Percentiles rank a stretch among this genome's conserved stretches.
Conservation (phyloP, 2,888 invertebrate genomes). For the Campoplex nolae region DNA sequence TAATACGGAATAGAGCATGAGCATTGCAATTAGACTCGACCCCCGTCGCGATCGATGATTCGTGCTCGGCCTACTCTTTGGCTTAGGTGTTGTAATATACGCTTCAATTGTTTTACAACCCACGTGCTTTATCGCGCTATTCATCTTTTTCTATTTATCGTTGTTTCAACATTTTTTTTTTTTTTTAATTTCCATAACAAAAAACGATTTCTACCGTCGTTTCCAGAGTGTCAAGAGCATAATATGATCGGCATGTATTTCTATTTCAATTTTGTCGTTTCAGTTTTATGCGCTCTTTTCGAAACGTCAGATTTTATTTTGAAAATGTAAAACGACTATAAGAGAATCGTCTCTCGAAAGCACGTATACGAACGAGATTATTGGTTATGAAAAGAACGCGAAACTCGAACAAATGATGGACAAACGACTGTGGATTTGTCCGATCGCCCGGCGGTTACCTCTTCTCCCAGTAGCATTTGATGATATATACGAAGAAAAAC, state of each 20-base stretch:
- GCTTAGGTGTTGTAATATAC: conserved; percentile 39
- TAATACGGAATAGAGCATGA: conserved; percentile 24
- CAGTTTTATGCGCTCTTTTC: no score
- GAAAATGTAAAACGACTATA: no score
- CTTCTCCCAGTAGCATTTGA: not conserved
- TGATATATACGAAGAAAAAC: conserved; percentile 48
- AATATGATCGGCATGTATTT: no score
- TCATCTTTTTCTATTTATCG: conserved; percentile 28
- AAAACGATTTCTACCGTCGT: no score
- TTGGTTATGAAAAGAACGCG: not conserved
- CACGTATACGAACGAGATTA: conserved; percentile 16
- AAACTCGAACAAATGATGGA: not conserved
- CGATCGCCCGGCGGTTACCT: not conserved
- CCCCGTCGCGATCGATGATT: conserved; percentile 57
- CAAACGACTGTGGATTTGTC: not conserved
- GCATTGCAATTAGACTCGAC: conserved; percentile 43
- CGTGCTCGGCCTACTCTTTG: conserved; percentile 31
- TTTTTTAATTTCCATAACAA: no score
- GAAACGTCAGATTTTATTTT: no score
- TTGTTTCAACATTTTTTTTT: not conserved
- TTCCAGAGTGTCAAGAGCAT: no score
- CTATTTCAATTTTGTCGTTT: no score
- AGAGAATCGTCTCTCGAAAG: not conserved
- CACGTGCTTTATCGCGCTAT: conserved; percentile 45
- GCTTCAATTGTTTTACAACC: conserved; percentile 34